These are phyloP conservation scores for Dendrocopos noguchii DNA, from an alignment of 2,113 vertebrate genomes.

Conservation along the genomic window DNA sequence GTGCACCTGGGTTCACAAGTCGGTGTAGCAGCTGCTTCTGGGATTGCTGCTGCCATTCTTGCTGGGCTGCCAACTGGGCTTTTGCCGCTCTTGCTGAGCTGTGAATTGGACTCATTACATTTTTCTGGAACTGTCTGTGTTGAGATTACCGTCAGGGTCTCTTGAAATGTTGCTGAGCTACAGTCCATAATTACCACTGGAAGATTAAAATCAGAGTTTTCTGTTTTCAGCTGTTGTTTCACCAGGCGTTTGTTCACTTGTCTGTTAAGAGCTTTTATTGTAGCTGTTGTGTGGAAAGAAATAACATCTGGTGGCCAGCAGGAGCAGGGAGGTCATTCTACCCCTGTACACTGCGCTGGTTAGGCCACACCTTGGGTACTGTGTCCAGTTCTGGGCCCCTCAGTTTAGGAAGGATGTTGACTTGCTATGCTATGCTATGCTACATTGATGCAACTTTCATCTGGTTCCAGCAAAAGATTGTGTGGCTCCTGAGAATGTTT, in stretches of 20 bases:
- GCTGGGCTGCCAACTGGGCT: not conserved
- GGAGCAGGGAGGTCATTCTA: too few species aligned
- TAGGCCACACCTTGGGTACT: too few species aligned
- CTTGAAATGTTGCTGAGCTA: conserved; percentile 13
- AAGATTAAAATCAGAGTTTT: conserved; percentile 22
- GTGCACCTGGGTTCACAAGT: not conserved
- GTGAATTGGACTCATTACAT: not conserved
- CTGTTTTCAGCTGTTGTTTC: conserved; percentile 3
- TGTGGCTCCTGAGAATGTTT: not conserved
- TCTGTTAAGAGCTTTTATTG: not conserved
- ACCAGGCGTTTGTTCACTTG: not conserved
- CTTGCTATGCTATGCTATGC: not conserved
- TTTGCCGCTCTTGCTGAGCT: not conserved
- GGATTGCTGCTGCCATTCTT: not conserved
- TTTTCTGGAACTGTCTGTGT: not conserved
- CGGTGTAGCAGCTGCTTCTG: conserved; percentile 12
- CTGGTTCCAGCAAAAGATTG: not conserved
- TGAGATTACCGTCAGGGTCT: not conserved
- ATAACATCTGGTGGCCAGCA: not conserved
- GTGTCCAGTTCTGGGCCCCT: too few species aligned
- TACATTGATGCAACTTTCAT: not conserved
- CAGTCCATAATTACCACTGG: not conserved
- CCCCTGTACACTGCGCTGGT: too few species aligned
- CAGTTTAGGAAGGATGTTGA: too few species aligned
- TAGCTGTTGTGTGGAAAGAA: not conserved